Base-by-base conservation (phyloP, 2,888 invertebrate species). In the Horisme vitalbata region DNA sequence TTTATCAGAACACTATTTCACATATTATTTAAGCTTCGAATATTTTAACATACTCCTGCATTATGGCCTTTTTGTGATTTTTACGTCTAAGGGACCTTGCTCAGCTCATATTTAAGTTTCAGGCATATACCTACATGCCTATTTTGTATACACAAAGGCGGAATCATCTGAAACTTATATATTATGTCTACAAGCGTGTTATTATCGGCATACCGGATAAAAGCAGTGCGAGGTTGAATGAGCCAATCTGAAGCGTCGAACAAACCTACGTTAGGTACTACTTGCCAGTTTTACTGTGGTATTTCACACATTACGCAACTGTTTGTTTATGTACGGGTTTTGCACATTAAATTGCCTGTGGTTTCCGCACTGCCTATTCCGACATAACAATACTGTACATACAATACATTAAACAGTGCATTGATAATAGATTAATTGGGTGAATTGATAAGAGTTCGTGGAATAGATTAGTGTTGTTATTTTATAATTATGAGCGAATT, bases 311-410 rank as follows among this genome's bases (percentile, higher is more conserved):
- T 41, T 41, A 32, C 36, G 33, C 36, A 47, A 41, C 4, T 14
- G 28, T 47, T 47, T 47, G 47, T 47, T 37, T 41, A 41, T 20
- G 28, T 18, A 9, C 33, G 33, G 11, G 28, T 32, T 31, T 41
- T 21, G 31, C 41, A 13, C 36, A 12, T 6, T 18, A 4, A 23
- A 28, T 31, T 10, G 31, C 26, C 26, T n/a, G 41, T 20, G 24
- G 20, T 31, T 32, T 10, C 15, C 41, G 24, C 27, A 7, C 36
- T 8, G 18, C 10, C 27, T n/a, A n/a, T n/a, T n/a, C 9, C 20
- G 3, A n/a, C 21, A 28, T 21, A 18, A 18, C 18, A 15, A 18
- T 9, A 13, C 21, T 18, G 18, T 18, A 6, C 2, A 5, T 18
- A 18, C 10, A 20, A 4, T 31, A 23, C 23, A 35, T 18, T 35